Conservation (phyloP, 2,888 invertebrate genomes). For the Lasius platythorax region DNA sequence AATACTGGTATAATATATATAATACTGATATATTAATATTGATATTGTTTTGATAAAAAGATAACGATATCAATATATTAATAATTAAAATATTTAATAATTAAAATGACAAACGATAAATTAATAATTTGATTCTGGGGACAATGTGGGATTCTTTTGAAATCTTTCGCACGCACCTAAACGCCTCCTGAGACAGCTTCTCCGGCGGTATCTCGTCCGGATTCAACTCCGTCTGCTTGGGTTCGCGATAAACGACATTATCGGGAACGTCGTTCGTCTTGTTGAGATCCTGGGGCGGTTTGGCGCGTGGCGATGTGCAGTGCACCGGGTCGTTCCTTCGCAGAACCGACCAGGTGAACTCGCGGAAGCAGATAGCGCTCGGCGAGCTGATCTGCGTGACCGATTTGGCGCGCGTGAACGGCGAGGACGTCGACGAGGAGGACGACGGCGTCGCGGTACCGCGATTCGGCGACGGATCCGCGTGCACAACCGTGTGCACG, state of each 20-base stretch:
- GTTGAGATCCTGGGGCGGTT: conserved; percentile 73
- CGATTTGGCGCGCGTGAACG: conserved; percentile 85
- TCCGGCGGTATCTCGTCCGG: conserved; percentile 88
- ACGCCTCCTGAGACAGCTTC: conserved; percentile 90
- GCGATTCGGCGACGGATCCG: conserved; percentile 74
- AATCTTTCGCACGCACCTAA: conserved; percentile 81
- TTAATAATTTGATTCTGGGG: background rate
- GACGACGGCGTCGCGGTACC: conserved; percentile 60
- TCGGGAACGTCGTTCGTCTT: conserved; percentile 69
- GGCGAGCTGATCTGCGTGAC: conserved; percentile 85
- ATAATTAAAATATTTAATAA: background rate
- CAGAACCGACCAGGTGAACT: conserved; percentile 88
- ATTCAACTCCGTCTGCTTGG: conserved; percentile 83
- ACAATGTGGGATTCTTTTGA: background rate
- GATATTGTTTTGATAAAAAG: background rate
- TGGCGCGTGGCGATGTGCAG: conserved; percentile 75
- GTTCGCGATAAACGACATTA: conserved; percentile 82
- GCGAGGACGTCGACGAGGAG: conserved; percentile 71
- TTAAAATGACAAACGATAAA: background rate
- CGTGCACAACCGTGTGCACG: conserved; percentile 86
- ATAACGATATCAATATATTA: background rate
- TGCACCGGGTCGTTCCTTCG: conserved; percentile 80
- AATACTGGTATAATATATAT: background rate
- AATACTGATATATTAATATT: background rate
- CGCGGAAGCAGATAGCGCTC: conserved; percentile 85